Conservation (phyloP, 35 echinoderm and acorn worm species). For the Strongylocentrotus purpuratus region DNA sequence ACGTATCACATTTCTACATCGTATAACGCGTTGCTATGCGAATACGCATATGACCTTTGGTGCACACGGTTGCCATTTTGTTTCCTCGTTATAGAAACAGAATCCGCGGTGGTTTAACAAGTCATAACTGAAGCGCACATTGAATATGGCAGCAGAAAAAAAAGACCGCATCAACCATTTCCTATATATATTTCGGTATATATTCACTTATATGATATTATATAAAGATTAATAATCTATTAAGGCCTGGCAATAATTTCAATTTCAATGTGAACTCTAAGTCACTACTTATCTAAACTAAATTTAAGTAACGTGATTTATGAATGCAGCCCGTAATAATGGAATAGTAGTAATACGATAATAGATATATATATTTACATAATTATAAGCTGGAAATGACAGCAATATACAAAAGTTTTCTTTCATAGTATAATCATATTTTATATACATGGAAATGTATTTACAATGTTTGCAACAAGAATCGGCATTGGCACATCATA, state of each 20-base stretch:
- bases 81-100: no score
- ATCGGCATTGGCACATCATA: neutral
- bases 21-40: no score
- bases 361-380: conserved; percentile 15
- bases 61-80: no score
- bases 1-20: no score
- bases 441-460: conserved; percentile 26
- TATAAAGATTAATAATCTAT: neutral
- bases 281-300: neutral
- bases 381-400: neutral
- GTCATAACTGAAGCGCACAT: no score
- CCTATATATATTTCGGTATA: no score
- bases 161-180: no score
- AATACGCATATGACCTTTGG: no score
- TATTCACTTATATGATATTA: no score
- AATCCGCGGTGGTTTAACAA: no score
- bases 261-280: neutral
- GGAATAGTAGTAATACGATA: neutral
- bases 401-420: conserved; percentile 34
- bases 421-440: neutral
- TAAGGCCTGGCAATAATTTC: neutral
- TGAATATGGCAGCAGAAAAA: no score
- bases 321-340: neutral
- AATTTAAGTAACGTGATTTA: neutral
- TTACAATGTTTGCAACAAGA: neutral